Base-by-base conservation (phyloP, 2,113 vertebrate genomes). In the Toxotes jaculatrix region DNA sequence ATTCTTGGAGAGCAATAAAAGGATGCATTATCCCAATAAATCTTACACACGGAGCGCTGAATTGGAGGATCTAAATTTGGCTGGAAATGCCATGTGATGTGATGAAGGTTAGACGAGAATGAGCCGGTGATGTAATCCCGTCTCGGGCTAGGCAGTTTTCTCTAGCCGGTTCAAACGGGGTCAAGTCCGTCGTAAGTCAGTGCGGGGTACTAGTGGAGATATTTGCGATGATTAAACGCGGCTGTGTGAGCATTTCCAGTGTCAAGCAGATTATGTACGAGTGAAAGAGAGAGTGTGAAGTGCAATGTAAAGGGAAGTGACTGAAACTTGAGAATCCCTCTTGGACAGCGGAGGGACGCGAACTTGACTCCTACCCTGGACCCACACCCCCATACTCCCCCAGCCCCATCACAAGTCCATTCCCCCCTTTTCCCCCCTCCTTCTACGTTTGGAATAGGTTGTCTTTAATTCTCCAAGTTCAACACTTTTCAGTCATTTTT, bases 241-340 rank as follows among this genome's bases (percentile, higher is more conserved):
- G 57, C 74, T 59, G 84, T 72, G 83, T 78, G 85, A 91, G 86
- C 73, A 80, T 87, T 90, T 87, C 57, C 81, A 86, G 81, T 67
- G 72, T 91, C 85, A 76, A 65, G 68, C 43, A 57, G 77, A 80
- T 86, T 73, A 88, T 73, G 72, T 59, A 72, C 45, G 84, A 82
- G 65, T 55, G 67, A 89, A 79, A 51, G 53, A 66, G 66, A 72
- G 87, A 79, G 85, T 76, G 88, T 81, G 77, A 87, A 82, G 80
- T 13, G 47, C n/a, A 47, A 71, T 70, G 76, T 84, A 74, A 82
- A 72, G 69, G 79, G 83, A 85, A 88, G 87, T 59, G 77, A 77
- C 55, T 78, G 88, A 88, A 90, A 92, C 68, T 19, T 66, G 84
- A 87, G 76, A 79, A 85, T 87, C 82, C 80, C 83, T 87, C 57